Conservation (phyloP, 2,888 invertebrate genomes). For the Stratiomys singularior region DNA sequence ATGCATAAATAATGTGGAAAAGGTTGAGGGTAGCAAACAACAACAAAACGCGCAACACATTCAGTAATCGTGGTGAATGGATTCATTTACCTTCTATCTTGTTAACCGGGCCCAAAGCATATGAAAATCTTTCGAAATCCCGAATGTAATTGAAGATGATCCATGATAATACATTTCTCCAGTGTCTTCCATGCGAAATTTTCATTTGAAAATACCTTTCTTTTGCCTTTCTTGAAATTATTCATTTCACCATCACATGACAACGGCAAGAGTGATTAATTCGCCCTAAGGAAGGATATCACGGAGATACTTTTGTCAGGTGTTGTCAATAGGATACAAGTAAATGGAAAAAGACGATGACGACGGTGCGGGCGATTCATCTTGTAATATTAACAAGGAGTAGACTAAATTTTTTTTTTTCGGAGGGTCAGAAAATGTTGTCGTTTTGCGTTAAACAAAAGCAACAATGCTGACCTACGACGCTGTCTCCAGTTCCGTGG, state of each 20-base stretch:
- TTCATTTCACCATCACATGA: not conserved
- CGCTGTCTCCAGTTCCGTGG: not conserved
- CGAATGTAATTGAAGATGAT: slow-evolving; percentile 3
- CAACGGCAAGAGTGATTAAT: not conserved
- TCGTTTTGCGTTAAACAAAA: not conserved
- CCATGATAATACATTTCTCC: not conserved
- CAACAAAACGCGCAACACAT: too few relatives aligned
- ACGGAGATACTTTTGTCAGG: not conserved
- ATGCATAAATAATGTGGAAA: too few relatives aligned
- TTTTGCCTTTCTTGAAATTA: not conserved
- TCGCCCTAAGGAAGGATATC: not conserved
- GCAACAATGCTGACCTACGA: slow-evolving; percentile 5
- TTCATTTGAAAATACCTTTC: slow-evolving; percentile 1
- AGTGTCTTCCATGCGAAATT: too few relatives aligned
- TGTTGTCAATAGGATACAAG: not conserved
- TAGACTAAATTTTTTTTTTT: not conserved
- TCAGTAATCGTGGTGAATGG: too few relatives aligned
- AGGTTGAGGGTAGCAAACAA: too few relatives aligned
- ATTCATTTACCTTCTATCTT: too few relatives aligned
- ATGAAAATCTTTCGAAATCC: not conserved
- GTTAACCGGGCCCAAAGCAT: too few relatives aligned
- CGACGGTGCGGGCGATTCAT: not conserved
- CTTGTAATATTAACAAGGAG: not conserved
- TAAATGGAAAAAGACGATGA: not conserved
- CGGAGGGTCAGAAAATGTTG: not conserved